These are phyloP conservation scores for Akabosia matsudoensis DNA, from an alignment of 1,140 invertebrate genomes.

Conservation along the genomic window DNA sequence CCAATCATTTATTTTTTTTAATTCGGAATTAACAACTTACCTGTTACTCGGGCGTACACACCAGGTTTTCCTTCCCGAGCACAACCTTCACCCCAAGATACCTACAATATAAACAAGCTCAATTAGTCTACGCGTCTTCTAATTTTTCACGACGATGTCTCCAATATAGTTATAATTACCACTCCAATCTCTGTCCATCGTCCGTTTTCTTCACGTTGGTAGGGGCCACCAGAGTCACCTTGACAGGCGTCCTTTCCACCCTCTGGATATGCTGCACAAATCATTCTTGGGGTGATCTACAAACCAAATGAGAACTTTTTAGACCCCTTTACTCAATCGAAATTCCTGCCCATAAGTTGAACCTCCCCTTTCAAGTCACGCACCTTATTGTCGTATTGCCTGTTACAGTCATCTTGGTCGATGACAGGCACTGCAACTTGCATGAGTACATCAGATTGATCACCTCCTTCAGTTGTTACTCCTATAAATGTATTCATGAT, in stretches of 20 bases:
- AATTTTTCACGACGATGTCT: too few species aligned
- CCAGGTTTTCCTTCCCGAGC: conserved; percentile 38
- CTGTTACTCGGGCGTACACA: conserved; percentile 41
- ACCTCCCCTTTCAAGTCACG: conserved; percentile 17
- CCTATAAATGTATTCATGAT: conserved; percentile 15
- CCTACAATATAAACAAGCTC: background rate
- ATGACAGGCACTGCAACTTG: conserved; percentile 40
- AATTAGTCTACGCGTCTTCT: too few species aligned
- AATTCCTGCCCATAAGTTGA: background rate
- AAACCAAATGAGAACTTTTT: too few species aligned
- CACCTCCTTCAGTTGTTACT: conserved; percentile 31
- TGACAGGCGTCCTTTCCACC: conserved; percentile 42
- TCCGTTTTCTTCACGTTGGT: conserved; percentile 11
- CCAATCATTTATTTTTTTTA: too few species aligned
- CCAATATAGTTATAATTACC: too few species aligned
- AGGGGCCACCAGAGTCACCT: conserved; percentile 43
- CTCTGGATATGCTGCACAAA: conserved; percentile 38
- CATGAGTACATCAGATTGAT: conserved; percentile 30
- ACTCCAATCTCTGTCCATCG: conserved; percentile 36
- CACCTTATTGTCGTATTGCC: conserved; percentile 32
- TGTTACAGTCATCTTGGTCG: conserved; percentile 38
- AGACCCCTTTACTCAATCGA: background rate
- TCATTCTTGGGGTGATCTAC: conserved; percentile 34
- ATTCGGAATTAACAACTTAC: too few species aligned
- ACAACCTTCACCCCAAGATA: conserved; percentile 41